Base-by-base conservation (phyloP, 2,888 invertebrate species). In the Ditula angustiorana region DNA sequence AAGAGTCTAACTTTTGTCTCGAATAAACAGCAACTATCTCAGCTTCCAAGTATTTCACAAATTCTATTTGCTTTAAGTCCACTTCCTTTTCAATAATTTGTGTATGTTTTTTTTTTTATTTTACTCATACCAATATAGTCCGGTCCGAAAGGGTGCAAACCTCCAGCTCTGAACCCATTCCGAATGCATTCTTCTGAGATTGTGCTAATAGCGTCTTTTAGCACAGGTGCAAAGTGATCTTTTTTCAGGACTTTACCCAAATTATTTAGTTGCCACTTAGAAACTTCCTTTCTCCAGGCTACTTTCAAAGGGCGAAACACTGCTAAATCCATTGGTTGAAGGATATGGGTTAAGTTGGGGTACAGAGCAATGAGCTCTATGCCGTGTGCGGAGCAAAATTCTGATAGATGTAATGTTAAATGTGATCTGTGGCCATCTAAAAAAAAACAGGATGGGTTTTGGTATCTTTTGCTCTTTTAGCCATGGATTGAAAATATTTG, bases 281-380 rank as follows among this genome's bases (percentile, higher is more conserved):
- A 23, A 21, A 56, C 47, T 28, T 26, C 47, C n/a, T 49, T 47
- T 56, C 44, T 46, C 62, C 62, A 55, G 3, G 21, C 23, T 47
- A 30, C 44, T 59, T 64, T 64, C 8, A 64, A 16, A 13, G 64
- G 64, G 5, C 58, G 24, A 50, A 67, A 67, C 0, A 67, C 67
- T 16, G 67, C 55, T 8, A 68, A 50, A 41, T 70, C 70, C 68
- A 68, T 68, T 23, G 70, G 68, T 59, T 70, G 70, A n/a, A 68
- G 44, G 8, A 70, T 52, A 52, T 68, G 67, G 8, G 68, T 68
- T 10, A 61, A 59, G 35, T 70, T 70, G 33, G 68, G 70, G 52
- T 68, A 67, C 13, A 68, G 26, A 13, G 69, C 67, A 37, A 69
- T 61, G 8, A 69, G 19, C 11, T 52, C 63, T n/a, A 63, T 52